Conservation (phyloP, 2,797 vertebrate genomes). For the Rhadinocentrus ornatus region DNA sequence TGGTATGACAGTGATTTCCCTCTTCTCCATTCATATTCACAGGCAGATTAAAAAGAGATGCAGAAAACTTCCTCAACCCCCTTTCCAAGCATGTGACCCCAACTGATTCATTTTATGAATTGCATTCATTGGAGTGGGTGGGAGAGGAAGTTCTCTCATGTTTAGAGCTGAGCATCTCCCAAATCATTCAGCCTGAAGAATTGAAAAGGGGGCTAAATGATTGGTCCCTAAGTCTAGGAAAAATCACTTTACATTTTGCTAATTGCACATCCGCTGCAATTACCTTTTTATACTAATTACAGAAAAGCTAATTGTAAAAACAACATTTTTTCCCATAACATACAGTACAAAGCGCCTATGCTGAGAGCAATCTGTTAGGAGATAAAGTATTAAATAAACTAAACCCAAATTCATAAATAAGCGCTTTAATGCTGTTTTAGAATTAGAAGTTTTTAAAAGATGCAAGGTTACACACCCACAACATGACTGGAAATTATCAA, state of each 20-base stretch:
- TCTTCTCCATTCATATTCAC: constrained; percentile 70
- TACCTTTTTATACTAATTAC: constrained; percentile 80
- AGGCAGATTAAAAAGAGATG: constrained; percentile 66
- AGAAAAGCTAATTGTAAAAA: constrained; percentile 79
- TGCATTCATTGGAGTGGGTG: constrained; percentile 60
- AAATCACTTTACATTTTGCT: constrained; percentile 80
- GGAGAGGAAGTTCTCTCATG: constrained; percentile 72
- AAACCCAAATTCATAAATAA: constrained; percentile 32
- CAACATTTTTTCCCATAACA: constrained; percentile 55
- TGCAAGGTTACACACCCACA: constrained; percentile 21
- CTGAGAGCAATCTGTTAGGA: constrained; percentile 25
- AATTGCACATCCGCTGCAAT: constrained; percentile 83
- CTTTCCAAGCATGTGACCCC: constrained; percentile 64
- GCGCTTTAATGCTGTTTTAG: constrained; percentile 16
- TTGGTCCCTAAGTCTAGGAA: constrained; percentile 74
- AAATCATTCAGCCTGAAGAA: constrained; percentile 65
- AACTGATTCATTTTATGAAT: constrained; percentile 69
- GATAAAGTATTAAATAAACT: not conserved
- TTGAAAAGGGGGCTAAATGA: constrained; percentile 75
- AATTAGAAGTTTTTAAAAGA: constrained; percentile 35
- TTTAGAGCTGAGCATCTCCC: constrained; percentile 54
- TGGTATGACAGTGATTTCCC: constrained; percentile 78
- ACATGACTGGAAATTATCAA: constrained; percentile 26
- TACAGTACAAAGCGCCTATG: constrained; percentile 55
- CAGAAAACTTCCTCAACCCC: constrained; percentile 60